Conservation (phyloP, 2,113 vertebrate genomes). For the Brachyistius frenatus region DNA sequence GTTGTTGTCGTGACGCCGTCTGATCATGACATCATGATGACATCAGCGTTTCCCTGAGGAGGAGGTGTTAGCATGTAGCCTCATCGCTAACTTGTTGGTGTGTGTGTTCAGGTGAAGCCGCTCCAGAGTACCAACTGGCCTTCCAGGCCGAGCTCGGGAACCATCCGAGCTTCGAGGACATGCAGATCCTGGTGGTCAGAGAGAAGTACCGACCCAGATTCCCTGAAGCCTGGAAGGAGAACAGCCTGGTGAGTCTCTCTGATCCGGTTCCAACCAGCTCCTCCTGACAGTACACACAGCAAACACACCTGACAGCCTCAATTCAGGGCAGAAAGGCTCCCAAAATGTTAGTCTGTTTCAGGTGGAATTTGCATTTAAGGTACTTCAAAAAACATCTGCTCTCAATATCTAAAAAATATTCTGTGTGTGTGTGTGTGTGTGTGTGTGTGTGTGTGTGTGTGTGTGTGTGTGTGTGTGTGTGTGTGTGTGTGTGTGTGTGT, state of each 20-base stretch:
- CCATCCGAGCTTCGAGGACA: conserved; percentile 95
- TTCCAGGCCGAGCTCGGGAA: conserved; percentile 83
- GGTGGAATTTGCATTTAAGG: too few species aligned
- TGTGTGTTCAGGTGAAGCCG: conserved; percentile 58
- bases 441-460: too few species aligned
- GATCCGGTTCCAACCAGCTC: background rate
- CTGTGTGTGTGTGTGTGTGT: too few species aligned
- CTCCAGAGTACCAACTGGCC: conserved; percentile 72
- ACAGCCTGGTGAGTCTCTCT: conserved; percentile 85
- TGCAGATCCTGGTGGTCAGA: conserved; percentile 94
- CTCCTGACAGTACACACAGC: too few species aligned
- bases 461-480: background rate
- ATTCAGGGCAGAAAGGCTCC: background rate
- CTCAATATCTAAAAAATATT: too few species aligned
- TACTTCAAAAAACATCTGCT: too few species aligned
- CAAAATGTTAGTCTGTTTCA: too few species aligned
- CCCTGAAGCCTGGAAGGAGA: conserved; percentile 96
- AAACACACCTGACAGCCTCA: background rate
- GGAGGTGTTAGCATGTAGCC: too few species aligned
- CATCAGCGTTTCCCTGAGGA: too few species aligned
- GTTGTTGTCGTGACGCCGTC: too few species aligned
- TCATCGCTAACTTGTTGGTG: background rate
- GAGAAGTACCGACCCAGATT: conserved; percentile 94
- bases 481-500: background rate
- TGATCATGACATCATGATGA: too few species aligned